Evolutionary conservation across 2,888 invertebrate species (phyloP), one percentile per base, ranked within the genome.

Genomic region (Parnassius glacialis): DNA sequence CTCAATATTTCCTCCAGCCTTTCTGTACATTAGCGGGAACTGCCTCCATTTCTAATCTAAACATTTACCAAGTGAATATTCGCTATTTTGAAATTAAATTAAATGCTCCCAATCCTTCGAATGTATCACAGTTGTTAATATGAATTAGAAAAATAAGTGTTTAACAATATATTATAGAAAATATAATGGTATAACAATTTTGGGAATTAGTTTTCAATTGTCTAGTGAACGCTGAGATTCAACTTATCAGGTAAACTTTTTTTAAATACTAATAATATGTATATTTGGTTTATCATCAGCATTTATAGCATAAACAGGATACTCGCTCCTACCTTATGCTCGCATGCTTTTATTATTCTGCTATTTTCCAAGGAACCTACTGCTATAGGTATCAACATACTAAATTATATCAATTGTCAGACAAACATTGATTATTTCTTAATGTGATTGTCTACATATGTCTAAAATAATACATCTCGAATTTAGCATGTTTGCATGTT

Each of bases 271-370:
- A 2, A n/a, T 5, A 16, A 9, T 54, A 43, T 1, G 10, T 44
- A 12, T 13, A 20, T 1, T 1, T 20, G 11, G 10, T 47, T 20
- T n/a, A 25, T 9, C 34, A 52, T 52, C 61, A 13, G n/a, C 57
- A 65, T 61, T 65, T 68, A 68, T 51, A 61, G 60, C 59, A 67
- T 61, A 56, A 60, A 52, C 56, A 56, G 61, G 52, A 62, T 47
- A 78, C 79, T 81, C 88, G 90, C 90, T 90, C 90, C 90, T 90
- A 90, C 89, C 87, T 90, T 89, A 87, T 83, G 78, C 78, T 76
- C 81, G 90, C 90, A 90, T 90, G 90, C 81, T 81, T 85, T 72
- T 74, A 78, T 73, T 73, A 74, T 68, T 78, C 80, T 80, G 81
- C 84, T 79, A 69, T 73, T 81, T 82, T 78, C 74, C 79, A 51